These are phyloP conservation scores for Ptiloglossa arizonensis DNA, from an alignment of 1,140 invertebrate species.

Conservation along the genomic window DNA sequence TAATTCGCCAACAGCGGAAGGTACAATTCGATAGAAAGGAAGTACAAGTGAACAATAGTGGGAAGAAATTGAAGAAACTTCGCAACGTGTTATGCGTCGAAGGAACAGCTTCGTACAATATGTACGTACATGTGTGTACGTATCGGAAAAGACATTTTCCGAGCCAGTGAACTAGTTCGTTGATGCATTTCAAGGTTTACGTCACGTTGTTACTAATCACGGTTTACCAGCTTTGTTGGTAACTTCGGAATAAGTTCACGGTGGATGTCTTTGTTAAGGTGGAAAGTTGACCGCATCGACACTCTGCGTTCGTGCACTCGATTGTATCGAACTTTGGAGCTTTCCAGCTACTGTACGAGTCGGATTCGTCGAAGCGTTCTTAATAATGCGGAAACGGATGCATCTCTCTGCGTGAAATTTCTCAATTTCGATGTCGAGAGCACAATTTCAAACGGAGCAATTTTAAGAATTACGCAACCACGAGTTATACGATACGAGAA, in stretches of 20 bases:
- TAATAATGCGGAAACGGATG: conserved; percentile 8
- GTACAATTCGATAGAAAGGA: too few species aligned
- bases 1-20: too few species aligned
- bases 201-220: conserved; percentile 23
- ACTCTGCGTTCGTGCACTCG: not conserved
- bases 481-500: too few species aligned
- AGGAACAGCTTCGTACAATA: not conserved
- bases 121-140: too few species aligned
- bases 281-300: conserved; percentile 36
- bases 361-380: conserved; percentile 37
- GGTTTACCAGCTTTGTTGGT: conserved; percentile 12
- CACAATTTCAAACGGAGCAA: not conserved
- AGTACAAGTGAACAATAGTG: not conserved
- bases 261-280: conserved; percentile 41
- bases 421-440: not conserved
- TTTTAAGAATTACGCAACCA: too few species aligned
- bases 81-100: not conserved
- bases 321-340: conserved; percentile 28
- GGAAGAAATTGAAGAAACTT: conserved; percentile 2
- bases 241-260: conserved; percentile 41
- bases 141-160: conserved; percentile 14
- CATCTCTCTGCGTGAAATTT: not conserved
- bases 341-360: not conserved
- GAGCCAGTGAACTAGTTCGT: conserved; percentile 10
- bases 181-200: not conserved